These are phyloP conservation scores for Podarcis cretensis DNA, from an alignment of 2,113 vertebrate species.

Conservation along the genomic window DNA sequence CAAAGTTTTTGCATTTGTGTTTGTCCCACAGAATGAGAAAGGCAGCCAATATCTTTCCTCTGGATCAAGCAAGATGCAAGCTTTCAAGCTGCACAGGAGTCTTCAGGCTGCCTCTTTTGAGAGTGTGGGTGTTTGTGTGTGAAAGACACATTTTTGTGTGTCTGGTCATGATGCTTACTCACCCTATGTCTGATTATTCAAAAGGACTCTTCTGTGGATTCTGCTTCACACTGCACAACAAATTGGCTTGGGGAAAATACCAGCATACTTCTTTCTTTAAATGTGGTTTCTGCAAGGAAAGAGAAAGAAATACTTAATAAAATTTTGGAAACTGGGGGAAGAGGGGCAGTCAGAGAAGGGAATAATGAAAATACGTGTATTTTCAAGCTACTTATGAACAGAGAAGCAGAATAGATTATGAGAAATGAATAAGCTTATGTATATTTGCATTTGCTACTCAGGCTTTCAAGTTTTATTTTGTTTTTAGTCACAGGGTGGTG, in stretches of 20 bases:
- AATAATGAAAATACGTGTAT: no score
- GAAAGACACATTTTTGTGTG: neutral
- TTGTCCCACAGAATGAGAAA: neutral
- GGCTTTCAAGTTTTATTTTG: neutral
- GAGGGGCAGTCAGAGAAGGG: neutral
- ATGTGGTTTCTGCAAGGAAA: neutral
- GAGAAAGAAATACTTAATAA: no score
- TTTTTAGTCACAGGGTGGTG: neutral
- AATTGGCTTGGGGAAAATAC: neutral
- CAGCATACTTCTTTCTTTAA: no score
- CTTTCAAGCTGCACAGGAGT: neutral
- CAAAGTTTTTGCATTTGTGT: neutral
- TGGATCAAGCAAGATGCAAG: neutral
- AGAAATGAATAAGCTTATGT: neutral
- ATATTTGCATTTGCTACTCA: neutral
- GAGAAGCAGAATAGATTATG: neutral
- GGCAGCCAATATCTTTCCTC: neutral
- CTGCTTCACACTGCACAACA: no score
- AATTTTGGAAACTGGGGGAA: neutral
- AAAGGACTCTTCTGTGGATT: neutral
- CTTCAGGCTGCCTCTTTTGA: neutral
- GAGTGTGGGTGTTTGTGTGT: neutral
- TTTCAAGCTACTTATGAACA: neutral
- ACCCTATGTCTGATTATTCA: neutral
- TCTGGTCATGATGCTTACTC: neutral